Base-by-base conservation (phyloP, 2,888 invertebrate genomes). In the Ochropacha duplaris region DNA sequence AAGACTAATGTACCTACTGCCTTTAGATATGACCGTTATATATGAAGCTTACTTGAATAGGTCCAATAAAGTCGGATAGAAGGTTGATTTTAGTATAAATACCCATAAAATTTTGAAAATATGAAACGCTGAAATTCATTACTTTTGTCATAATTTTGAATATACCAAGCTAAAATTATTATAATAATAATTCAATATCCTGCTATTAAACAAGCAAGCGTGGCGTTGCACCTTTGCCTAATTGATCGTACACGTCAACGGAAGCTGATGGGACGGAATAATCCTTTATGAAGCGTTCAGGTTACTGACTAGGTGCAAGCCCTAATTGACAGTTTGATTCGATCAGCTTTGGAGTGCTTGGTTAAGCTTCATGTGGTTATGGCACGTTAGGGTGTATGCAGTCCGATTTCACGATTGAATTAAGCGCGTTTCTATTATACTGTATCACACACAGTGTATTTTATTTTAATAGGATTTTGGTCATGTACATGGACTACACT, bases 311-410 rank as follows among this genome's bases (percentile, higher is more conserved):
- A n/a, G n/a, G n/a, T n/a, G 44, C 19, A 44, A 44, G 9, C 44
- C 19, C 44, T 44, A 44, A 44, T 44, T 44, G 44, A 50, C 34
- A 57, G 39, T 49, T 44, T 44, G 44, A 44, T 44, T 19, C n/a
- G 16, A 9, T 44, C 19, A 19, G 8, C 14, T 19, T 16, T 2
- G 2, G 36, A 16, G 39, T 19, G 44, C 1, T 9, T 19, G 8
- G 44, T 44, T 44, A 44, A 9, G 19, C 44, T 0, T 6, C 16
- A 16, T 6, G 39, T 16, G 39, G 14, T 16, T 16, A 9, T 8
- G 28, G 28, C 28, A 28, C 11, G 19, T 19, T 44, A 19, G 44
- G 44, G 44, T 19, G 44, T 6, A 19, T 44, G 2, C 12, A 16
- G 2, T 3, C n/a, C 1, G 19, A 44, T 44, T 44, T 44, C 4